Base-by-base conservation (phyloP, 2,888 invertebrate genomes). In the Drosophila neotestacea region DNA sequence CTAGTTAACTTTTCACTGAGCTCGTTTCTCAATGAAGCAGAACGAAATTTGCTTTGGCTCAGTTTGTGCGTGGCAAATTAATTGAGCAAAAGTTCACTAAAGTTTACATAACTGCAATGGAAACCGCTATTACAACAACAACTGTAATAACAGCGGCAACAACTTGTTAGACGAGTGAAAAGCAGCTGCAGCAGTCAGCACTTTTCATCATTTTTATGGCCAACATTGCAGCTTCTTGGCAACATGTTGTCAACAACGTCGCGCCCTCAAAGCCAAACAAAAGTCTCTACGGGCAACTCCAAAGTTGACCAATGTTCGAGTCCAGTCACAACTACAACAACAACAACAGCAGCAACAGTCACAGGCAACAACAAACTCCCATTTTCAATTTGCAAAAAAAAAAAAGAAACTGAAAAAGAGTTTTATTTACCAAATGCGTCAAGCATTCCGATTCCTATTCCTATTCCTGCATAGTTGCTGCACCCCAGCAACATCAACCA, bases 51-150 rank as follows among this genome's bases (percentile, higher is more conserved):
- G 51, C 46, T 34, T 60, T 60, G 60, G 65, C 51, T 54, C 27
- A 47, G 73, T 55, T 77, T 68, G 69, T 67, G 78, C 68, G 70
- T 65, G 64, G 62, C 62, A 71, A 84, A 82, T 79, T 82, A 82
- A 85, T 85, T 88, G 79, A 77, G 70, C 79, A 73, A 78, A 84
- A 78, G 78, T 76, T 80, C 71, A 70, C 60, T 50, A 76, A 79
- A 83, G 86, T 85, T 85, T 83, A 78, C 83, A 74, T 85, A 85
- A 88, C 80, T 66, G 85, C 73, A 80, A 59, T 66, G 52, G 66
- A 69, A 79, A 85, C 88, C 84, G 88, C 70, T 85, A 85, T 67
- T 58, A 44, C 77, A 73, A 82, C 70, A 47, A 41, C 70, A 73
- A 63, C 73, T 74, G 69, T 68, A 47, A 41, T 70, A 73, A 63